Evolutionary conservation across 2,797 vertebrate genomes (phyloP), one percentile per base, ranked within the genome.

Genomic region (Jordanella pulchra): DNA sequence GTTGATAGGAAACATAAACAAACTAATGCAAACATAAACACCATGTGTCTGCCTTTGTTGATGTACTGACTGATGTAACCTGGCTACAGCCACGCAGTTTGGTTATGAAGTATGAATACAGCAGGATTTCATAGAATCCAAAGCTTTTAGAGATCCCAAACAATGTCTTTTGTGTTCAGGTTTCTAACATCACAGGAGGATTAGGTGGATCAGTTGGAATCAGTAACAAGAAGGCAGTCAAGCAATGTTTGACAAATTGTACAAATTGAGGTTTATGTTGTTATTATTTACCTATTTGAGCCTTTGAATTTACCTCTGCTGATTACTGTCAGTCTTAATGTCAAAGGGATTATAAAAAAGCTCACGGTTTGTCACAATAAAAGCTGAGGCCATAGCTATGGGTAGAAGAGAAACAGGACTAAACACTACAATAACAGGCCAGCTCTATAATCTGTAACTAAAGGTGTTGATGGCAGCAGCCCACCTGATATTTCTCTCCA

Each of bases 1-100:
- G 27, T 58, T 71, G 81, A 83, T 69, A 80, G 73, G 60, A 81
- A 75, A 87, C 30, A 66, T 5, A 56, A 58, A 15, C 39, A 39
- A 56, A 18, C 61, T 72, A 73, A n/a, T n/a, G n/a, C n/a, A n/a
- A n/a, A n/a, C n/a, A n/a, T n/a, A n/a, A n/a, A n/a, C n/a, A n/a
- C 58, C 56, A 35, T 35, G 18, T 32, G 56, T 23, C 21, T 11
- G 45, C 3, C 9, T n/a, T 23, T n/a, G 9, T 51, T 39, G 35
- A 5, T 4, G 35, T 0, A 39, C 35, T 35, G 35, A 35, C 35
- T 39, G 35, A 39, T 39, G 50, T 51, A 60, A 32, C 28, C 18
- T n/a, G 50, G 9, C 28, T 21, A 35, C 32, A 60, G 2, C 11
- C 32, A 35, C 32, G 4, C 7, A 32, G 56, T 17, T 60, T 17